phyloP scores from a whole-genome alignment of 2,888 invertebrate genomes.

The Hirtodrosophila confusa region DNA sequence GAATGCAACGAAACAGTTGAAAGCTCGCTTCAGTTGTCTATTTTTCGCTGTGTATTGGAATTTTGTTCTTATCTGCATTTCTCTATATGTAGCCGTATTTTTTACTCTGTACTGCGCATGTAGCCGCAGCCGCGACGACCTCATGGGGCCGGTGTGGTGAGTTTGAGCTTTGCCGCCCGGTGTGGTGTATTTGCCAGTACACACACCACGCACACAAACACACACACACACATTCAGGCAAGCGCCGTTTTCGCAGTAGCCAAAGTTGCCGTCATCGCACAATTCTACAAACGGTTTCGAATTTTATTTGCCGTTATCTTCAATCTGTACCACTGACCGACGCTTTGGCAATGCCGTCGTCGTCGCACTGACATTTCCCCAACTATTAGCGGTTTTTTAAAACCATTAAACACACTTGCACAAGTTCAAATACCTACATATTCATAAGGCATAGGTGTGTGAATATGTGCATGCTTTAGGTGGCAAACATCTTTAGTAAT shows the following conservation, averaged over 20 bases:
- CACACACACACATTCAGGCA: background rate
- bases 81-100: constrained; percentile 48
- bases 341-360: constrained; percentile 37
- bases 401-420: constrained; percentile 15
- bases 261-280: constrained; percentile 66
- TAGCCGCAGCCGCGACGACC: constrained; percentile 50
- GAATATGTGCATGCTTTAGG: no score
- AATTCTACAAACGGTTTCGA: constrained; percentile 66
- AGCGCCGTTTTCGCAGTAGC: constrained; percentile 39
- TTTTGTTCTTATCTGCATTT: constrained; percentile 59
- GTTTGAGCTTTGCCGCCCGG: constrained; percentile 59
- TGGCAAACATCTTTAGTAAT: no score
- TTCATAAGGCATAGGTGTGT: background rate
- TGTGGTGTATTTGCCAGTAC: constrained; percentile 48
- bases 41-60: constrained; percentile 50
- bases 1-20: constrained; percentile 10
- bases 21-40: constrained; percentile 15
- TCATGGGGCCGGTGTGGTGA: constrained; percentile 76
- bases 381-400: constrained; percentile 35
- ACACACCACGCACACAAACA: constrained; percentile 7
- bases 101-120: constrained; percentile 56
- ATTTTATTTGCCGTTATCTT: constrained; percentile 63
- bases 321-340: constrained; percentile 57
- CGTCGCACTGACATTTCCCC: constrained; percentile 35
- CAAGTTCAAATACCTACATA: constrained; percentile 2